These are phyloP conservation scores for Diplogasteroides magnus DNA, from an alignment of 1,140 invertebrate species.

Conservation along the genomic window DNA sequence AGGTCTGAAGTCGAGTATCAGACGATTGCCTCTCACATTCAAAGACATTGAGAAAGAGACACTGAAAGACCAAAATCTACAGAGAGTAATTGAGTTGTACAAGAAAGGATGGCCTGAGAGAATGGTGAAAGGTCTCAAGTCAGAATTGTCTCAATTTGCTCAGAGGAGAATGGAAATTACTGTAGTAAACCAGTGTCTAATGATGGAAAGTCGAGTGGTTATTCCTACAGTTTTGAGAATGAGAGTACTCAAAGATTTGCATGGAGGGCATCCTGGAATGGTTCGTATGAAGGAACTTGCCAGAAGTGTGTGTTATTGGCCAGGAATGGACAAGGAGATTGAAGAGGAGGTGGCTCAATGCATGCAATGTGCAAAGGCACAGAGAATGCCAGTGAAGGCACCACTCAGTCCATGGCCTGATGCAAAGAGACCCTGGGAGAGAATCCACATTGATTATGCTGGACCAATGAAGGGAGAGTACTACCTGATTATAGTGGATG, in stretches of 20 bases:
- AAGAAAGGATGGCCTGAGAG: slow-evolving; percentile 6
- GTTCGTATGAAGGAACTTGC: slow-evolving; percentile 53
- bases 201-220: slow-evolving; percentile 24
- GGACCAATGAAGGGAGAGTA: slow-evolving; percentile 51
- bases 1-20: neutral
- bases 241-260: slow-evolving; percentile 43
- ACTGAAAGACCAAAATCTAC: neutral
- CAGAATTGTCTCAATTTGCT: neutral
- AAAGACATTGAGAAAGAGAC: neutral
- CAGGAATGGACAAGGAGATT: slow-evolving; percentile 59
- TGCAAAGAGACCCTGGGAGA: slow-evolving; percentile 44
- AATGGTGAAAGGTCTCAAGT: neutral
- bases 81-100: slow-evolving; percentile 4
- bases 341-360: slow-evolving; percentile 57
- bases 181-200: slow-evolving; percentile 34
- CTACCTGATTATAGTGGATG: slow-evolving; percentile 58
- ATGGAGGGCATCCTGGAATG: slow-evolving; percentile 47
- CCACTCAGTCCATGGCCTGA: slow-evolving; percentile 31
- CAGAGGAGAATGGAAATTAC: slow-evolving; percentile 1
- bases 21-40: slow-evolving; percentile 6
- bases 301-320: slow-evolving; percentile 58
- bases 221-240: slow-evolving; percentile 39
- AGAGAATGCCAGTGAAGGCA: slow-evolving; percentile 20
- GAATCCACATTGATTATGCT: slow-evolving; percentile 57
- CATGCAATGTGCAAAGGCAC: slow-evolving; percentile 50